A percentile compares a stretch with the other conserved stretches of the same genome.
These are phyloP conservation scores for Parascotia fuliginaria DNA, from an alignment of 2,888 invertebrate genomes.

Conservation along the genomic window DNA sequence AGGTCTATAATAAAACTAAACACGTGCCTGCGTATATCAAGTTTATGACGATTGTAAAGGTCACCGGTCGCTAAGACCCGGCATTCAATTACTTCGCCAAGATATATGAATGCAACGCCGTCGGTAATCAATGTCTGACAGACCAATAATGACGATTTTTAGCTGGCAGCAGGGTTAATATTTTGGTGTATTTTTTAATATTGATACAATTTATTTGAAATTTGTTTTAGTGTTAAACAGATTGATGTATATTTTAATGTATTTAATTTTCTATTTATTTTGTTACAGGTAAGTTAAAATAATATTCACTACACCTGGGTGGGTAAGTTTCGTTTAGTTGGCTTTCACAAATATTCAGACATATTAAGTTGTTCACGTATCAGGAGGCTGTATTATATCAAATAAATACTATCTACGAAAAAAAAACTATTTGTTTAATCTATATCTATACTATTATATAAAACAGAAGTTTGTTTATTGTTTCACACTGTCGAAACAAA, in stretches of 20 bases:
- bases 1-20: slow-evolving; percentile 30
- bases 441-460: no score
- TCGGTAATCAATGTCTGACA: slow-evolving; percentile 31
- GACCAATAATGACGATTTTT: slow-evolving; percentile 17
- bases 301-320: neutral
- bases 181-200: neutral
- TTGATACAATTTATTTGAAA: no score
- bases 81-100: slow-evolving; percentile 35
- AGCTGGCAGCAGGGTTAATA: neutral
- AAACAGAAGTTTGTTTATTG: no score
- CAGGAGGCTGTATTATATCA: no score
- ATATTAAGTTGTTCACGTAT: no score
- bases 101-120: slow-evolving; percentile 31
- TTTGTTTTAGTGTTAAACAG: no score
- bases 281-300: slow-evolving; percentile 55
- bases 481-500: no score
- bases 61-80: slow-evolving; percentile 25
- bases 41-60: slow-evolving; percentile 38
- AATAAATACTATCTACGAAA: no score
- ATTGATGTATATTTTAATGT: no score
- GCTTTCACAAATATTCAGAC: neutral
- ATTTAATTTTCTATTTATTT: slow-evolving; percentile 11
- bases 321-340: slow-evolving; percentile 14
- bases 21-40: slow-evolving; percentile 18
- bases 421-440: no score